phyloP scores from a whole-genome alignment of 2,888 invertebrate genomes.

The Drosophila phalerata region DNA sequence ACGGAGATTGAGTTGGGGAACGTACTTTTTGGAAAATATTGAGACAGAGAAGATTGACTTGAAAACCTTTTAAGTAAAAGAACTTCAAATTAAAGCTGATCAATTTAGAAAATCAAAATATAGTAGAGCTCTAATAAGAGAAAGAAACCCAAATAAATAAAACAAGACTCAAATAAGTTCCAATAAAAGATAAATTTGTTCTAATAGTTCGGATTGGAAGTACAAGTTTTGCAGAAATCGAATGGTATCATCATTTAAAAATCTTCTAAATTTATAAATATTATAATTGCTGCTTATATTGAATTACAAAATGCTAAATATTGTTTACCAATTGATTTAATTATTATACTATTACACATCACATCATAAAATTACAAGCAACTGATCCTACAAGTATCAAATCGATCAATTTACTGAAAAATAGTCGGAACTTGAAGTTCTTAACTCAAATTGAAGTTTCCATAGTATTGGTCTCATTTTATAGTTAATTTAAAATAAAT shows the following conservation, averaged over 20 bases:
- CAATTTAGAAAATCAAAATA: background rate
- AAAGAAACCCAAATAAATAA: too few relatives aligned
- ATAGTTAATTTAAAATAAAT: conserved; percentile 5
- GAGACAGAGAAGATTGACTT: background rate
- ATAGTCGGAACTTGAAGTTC: background rate
- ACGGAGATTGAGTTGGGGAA: background rate
- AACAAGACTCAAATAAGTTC: too few relatives aligned
- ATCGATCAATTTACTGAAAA: background rate
- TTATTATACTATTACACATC: background rate
- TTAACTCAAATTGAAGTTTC: background rate
- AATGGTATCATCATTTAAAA: background rate
- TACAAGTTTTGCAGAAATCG: too few relatives aligned
- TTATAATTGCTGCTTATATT: background rate
- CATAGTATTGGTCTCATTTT: background rate
- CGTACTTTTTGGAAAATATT: background rate
- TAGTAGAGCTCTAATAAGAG: background rate
- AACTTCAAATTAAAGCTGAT: background rate
- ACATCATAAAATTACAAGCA: background rate
- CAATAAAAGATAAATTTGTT: too few relatives aligned
- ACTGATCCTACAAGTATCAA: background rate
- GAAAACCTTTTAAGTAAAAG: background rate
- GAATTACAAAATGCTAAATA: background rate
- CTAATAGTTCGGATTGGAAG: too few relatives aligned
- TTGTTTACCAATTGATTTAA: background rate
- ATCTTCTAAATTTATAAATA: background rate